Conservation (phyloP, 30 jellyfish, hydroid and myxozoan species). For the Cassiopea xamachana region DNA sequence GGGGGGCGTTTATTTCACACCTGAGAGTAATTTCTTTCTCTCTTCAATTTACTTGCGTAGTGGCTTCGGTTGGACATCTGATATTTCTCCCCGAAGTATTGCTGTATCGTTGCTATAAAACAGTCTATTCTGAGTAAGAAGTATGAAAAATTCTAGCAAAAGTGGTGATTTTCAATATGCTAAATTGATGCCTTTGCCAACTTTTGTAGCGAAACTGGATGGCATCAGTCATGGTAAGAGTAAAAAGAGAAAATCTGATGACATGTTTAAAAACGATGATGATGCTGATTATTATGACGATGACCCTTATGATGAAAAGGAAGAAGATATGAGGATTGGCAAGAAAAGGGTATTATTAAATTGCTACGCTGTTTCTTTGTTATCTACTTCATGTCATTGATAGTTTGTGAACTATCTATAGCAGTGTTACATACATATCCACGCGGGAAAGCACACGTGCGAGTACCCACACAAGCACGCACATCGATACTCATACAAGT, state of each 20-base stretch:
- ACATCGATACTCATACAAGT: neutral
- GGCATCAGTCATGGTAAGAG: slow-evolving; percentile 73
- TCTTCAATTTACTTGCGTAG: too few species aligned
- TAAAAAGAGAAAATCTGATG: slow-evolving; percentile 29
- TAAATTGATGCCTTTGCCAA: neutral
- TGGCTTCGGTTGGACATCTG: too few species aligned
- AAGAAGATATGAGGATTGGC: slow-evolving; percentile 97
- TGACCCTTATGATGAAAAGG: slow-evolving; percentile 98
- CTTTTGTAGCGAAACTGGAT: slow-evolving; percentile 89
- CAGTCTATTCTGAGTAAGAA: too few species aligned
- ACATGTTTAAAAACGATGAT: slow-evolving; percentile 72
- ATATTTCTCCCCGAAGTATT: too few species aligned
- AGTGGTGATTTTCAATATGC: too few species aligned
- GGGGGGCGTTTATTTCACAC: too few species aligned
- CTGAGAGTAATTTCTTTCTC: too few species aligned
- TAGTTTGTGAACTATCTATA: too few species aligned
- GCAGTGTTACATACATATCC: too few species aligned
- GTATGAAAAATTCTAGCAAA: too few species aligned
- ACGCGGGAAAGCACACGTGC: neutral
- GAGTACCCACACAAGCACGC: neutral
- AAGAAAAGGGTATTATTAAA: slow-evolving; percentile 79
- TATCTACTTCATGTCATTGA: neutral
- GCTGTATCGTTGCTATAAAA: too few species aligned
- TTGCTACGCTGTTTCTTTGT: slow-evolving; percentile 4
- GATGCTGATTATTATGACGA: slow-evolving; percentile 91